These are phyloP conservation scores for Chaetodon trifascialis DNA, from an alignment of 2,113 vertebrate species.

Conservation along the genomic window DNA sequence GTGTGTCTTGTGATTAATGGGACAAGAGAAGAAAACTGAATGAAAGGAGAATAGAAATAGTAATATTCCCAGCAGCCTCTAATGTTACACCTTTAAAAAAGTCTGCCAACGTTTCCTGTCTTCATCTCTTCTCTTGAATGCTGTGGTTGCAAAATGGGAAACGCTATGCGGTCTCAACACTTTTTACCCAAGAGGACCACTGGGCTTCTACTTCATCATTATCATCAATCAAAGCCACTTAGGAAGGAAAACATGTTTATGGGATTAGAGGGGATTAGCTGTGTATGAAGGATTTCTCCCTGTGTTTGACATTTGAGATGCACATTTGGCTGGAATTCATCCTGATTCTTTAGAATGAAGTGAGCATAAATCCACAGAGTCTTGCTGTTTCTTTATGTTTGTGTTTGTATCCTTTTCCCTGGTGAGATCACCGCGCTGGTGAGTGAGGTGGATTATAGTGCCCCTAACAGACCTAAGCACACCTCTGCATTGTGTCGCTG, in stretches of 20 bases:
- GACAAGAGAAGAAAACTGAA: no score
- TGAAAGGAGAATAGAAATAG: no score
- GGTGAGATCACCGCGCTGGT: background rate
- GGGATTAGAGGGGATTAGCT: conserved; percentile 41
- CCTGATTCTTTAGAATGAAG: conserved; percentile 6
- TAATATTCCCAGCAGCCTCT: conserved; percentile 47
- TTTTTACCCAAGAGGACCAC: background rate
- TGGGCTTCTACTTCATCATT: conserved; percentile 24
- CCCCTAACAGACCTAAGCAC: conserved; percentile 1
- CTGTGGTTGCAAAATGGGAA: conserved; percentile 42
- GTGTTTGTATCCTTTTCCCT: background rate
- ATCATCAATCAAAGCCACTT: conserved; percentile 49
- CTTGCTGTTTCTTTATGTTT: background rate
- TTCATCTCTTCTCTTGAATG: conserved; percentile 27
- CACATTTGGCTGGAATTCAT: conserved; percentile 1
- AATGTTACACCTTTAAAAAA: conserved; percentile 36
- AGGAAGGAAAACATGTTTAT: conserved; percentile 40
- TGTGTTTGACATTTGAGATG: conserved; percentile 33
- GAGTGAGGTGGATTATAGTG: conserved; percentile 1
- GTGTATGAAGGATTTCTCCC: conserved; percentile 3
- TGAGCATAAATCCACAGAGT: background rate
- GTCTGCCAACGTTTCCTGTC: conserved; percentile 40
- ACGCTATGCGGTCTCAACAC: background rate
- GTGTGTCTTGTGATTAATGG: conserved; percentile 9
- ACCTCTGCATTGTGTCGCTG: conserved; percentile 36